Evolutionary conservation across 2,888 invertebrate genomes (phyloP), one percentile per base, ranked within the genome.

Genomic region (Chalcosyrphus nemorum): DNA sequence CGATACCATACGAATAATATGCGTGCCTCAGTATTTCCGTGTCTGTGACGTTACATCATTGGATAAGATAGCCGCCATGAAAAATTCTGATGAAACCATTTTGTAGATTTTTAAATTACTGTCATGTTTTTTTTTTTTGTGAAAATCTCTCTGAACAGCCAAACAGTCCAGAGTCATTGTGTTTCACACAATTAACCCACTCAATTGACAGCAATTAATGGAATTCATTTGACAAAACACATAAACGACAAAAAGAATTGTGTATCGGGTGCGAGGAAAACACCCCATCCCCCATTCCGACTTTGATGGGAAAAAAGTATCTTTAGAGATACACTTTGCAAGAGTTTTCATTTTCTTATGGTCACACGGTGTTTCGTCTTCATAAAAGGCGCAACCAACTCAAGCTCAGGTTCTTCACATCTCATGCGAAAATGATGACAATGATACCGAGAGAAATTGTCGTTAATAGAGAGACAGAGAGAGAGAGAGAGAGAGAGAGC

Each of bases 151-250:
- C 52, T 57, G 35, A 65, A 52, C 54, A 24, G 78, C 52, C 45
- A 61, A 50, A 38, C 38, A 19, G 35, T 13, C n/a, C n/a, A 17
- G 61, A 19, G 65, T 59, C 77, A 76, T 66, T 86, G 81, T 86
- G 81, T 86, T 85, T 86, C 82, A 77, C 86, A 66, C 87, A 87
- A 87, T 87, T 87, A 87, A 87, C 87, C 87, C 87, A 52, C 82
- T 86, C 86, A 87, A 87, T 87, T 87, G 87, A 86, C 87, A 87
- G 86, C 87, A 86, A 86, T 86, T 86, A 86, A 86, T 80, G 65
- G 74, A 86, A 78, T 86, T 61, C 86, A 81, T 84, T 81, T 86
- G 80, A 76, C 71, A 84, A 54, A 38, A 47, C 13, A 54, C 54
- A 56, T 29, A 43, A 17, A 54, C 17, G 21, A 24, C 52, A 50